These are phyloP conservation scores for Phrynocephalus forsythii DNA, from an alignment of 2,797 vertebrate genomes.

Conservation along the genomic window DNA sequence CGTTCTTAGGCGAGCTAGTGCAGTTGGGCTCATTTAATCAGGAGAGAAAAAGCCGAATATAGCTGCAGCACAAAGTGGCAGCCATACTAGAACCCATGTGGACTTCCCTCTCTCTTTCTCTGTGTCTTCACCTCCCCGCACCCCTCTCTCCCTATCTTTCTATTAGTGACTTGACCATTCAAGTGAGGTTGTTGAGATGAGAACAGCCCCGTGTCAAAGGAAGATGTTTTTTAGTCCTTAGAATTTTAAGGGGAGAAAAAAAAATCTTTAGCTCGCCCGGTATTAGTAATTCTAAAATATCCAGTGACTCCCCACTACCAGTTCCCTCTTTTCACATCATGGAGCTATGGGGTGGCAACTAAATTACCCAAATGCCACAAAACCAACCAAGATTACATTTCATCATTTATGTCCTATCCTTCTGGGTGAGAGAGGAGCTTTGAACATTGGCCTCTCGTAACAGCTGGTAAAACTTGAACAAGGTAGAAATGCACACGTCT, in stretches of 20 bases:
- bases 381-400: neutral
- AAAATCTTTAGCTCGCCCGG: neutral
- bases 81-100: neutral
- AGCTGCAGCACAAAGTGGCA: neutral
- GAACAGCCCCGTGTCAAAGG: neutral
- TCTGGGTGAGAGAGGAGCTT: no score
- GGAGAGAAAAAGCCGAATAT: neutral
- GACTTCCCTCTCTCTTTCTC: neutral
- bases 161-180: neutral
- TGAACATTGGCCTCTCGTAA: neutral
- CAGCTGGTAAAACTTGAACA: neutral
- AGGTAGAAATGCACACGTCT: neutral
- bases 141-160: neutral
- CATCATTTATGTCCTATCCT: neutral
- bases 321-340: neutral
- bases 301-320: neutral
- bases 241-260: neutral
- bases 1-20: no score
- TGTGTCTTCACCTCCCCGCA: no score
- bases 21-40: neutral
- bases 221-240: neutral
- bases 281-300: no score
- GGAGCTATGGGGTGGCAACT: neutral
- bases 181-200: neutral
- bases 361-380: no score